These are phyloP conservation scores for Drosophila repletoides DNA, from an alignment of 1,140 invertebrate species.

Conservation along the genomic window DNA sequence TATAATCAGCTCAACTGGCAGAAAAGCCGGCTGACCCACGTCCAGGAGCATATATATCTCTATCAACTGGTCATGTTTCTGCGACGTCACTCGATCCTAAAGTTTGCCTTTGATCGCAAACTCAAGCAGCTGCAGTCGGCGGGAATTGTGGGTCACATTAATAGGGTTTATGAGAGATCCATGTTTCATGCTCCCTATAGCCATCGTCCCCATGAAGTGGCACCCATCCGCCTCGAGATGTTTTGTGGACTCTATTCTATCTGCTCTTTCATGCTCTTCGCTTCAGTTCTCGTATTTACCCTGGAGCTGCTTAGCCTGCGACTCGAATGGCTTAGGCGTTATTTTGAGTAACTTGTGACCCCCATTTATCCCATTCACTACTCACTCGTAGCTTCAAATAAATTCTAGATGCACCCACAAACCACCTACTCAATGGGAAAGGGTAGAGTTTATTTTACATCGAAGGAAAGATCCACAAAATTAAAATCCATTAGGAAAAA, in stretches of 20 bases:
- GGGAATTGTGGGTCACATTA: conserved; percentile 46
- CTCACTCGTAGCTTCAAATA: neutral
- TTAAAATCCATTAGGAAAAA: no score
- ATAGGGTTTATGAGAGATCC: conserved; percentile 30
- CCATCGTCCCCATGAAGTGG: neutral
- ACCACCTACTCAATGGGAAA: no score
- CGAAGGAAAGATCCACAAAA: no score
- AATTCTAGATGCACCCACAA: no score
- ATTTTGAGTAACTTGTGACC: conserved; percentile 8
- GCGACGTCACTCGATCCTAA: conserved; percentile 43
- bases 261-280: conserved; percentile 10
- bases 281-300: conserved; percentile 25
- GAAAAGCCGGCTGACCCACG: conserved; percentile 37
- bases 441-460: no score
- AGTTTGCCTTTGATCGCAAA: conserved; percentile 63
- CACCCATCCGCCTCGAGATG: conserved; percentile 18
- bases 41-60: conserved; percentile 54
- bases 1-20: conserved; percentile 49
- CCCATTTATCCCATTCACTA: no score
- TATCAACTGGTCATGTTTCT: conserved; percentile 64
- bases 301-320: conserved; percentile 45
- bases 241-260: conserved; percentile 47
- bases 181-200: neutral
- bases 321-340: conserved; percentile 32
- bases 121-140: conserved; percentile 57